Conservation (phyloP, 2,888 invertebrate species). For the Amphipoea oculea region DNA sequence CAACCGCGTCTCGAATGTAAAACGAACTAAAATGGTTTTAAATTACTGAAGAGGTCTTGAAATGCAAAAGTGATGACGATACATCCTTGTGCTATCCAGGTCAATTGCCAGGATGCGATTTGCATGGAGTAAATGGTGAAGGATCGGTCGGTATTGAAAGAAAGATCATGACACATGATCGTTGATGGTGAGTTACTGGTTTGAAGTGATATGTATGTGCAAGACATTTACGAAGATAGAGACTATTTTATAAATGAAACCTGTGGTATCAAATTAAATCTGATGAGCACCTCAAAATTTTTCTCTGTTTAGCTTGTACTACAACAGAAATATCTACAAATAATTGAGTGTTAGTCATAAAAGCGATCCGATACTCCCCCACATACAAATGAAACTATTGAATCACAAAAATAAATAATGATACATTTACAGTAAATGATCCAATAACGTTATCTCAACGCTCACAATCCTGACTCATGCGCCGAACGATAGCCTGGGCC, state of each 20-base stretch:
- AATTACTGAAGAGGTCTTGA: constrained; percentile 26
- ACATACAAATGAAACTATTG: constrained; percentile 29
- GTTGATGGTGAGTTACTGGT: neutral
- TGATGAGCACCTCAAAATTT: neutral
- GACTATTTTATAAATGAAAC: neutral
- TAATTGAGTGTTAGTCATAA: constrained; percentile 4
- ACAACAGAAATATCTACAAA: neutral
- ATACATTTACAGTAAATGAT: constrained; percentile 53
- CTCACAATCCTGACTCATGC: constrained; percentile 68
- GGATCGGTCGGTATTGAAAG: constrained; percentile 6
- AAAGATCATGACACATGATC: neutral
- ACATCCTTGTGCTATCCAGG: constrained; percentile 43
- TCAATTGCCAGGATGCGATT: constrained; percentile 43
- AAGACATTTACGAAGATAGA: neutral
- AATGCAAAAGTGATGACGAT: constrained; percentile 20
- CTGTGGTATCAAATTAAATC: neutral
- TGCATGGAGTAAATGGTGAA: constrained; percentile 20
- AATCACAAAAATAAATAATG: constrained; percentile 44
- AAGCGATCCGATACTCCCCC: neutral
- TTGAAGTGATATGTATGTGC: neutral
- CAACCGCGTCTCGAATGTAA: constrained; percentile 39
- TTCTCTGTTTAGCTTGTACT: neutral
- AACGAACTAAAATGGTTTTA: constrained; percentile 31
- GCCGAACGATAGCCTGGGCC: constrained; percentile 64
- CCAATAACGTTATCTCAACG: constrained; percentile 57